Conservation (phyloP, 2,888 invertebrate species). For the Agrochola lychnidis region DNA sequence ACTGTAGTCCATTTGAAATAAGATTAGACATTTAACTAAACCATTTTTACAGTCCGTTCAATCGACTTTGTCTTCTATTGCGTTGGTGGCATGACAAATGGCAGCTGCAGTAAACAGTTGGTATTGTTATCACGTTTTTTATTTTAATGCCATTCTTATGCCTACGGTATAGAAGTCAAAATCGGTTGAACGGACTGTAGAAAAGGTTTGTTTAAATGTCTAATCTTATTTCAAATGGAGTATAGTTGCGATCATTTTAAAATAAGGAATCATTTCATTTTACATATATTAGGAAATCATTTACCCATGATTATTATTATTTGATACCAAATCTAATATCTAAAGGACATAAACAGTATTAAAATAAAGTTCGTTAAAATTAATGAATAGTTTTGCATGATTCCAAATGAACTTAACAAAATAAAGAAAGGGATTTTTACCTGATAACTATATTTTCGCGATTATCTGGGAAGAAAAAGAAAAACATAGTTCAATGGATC, state of each 20-base stretch:
- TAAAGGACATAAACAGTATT: not conserved
- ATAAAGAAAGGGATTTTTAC: constrained; percentile 50
- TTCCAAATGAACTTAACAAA: constrained; percentile 29
- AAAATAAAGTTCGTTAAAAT: not conserved
- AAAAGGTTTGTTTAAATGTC: too few relatives aligned
- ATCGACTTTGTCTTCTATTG: too few relatives aligned
- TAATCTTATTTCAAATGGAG: too few relatives aligned
- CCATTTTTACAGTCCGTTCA: too few relatives aligned
- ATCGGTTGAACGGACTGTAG: too few relatives aligned
- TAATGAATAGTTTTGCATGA: constrained; percentile 47
- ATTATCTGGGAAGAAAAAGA: constrained; percentile 63
- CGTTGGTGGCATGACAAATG: too few relatives aligned
- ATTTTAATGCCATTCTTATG: too few relatives aligned
- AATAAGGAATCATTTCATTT: not conserved
- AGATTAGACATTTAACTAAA: too few relatives aligned
- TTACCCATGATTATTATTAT: not conserved
- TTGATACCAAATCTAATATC: not conserved
- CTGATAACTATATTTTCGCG: constrained; percentile 57
- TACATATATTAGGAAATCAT: not conserved
- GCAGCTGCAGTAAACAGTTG: too few relatives aligned
- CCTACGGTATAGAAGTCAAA: too few relatives aligned
- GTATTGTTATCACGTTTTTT: too few relatives aligned
- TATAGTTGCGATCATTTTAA: not conserved
- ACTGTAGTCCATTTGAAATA: not conserved
- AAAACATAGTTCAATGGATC: constrained; percentile 52